A percentile compares a stretch with the other conserved stretches of the same genome.
Evolutionary conservation across 2,888 invertebrate species (phyloP).

Genomic region (Keiferia lycopersicella): DNA sequence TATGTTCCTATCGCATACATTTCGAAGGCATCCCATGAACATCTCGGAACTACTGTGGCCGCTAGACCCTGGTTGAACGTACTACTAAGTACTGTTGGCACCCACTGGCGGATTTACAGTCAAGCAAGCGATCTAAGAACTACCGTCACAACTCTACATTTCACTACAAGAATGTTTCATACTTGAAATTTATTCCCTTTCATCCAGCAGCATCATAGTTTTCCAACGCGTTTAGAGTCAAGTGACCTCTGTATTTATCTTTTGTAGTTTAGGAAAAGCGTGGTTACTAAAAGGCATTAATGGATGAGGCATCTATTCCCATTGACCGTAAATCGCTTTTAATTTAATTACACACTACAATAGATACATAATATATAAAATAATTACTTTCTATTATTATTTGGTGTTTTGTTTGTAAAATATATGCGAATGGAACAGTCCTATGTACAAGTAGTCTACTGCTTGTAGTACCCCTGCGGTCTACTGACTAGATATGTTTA

Average conservation of each 20-base stretch:
- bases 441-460: slow-evolving; percentile 54
- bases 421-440: slow-evolving; percentile 73
- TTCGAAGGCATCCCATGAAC: slow-evolving; percentile 44
- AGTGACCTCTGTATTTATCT: not conserved
- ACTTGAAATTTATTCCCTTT: too few species aligned
- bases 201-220: too few species aligned
- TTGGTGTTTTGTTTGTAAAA: slow-evolving; percentile 58
- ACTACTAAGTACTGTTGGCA: slow-evolving; percentile 19
- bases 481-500: slow-evolving; percentile 81
- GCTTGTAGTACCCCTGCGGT: slow-evolving; percentile 31
- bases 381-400: slow-evolving; percentile 11
- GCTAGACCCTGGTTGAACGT: not conserved
- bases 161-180: too few species aligned
- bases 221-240: not conserved
- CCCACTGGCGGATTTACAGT: slow-evolving; percentile 2
- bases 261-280: not conserved
- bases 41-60: not conserved
- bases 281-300: not conserved
- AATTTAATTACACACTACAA: not conserved
- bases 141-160: not conserved
- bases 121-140: not conserved
- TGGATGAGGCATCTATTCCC: not conserved
- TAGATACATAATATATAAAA: not conserved
- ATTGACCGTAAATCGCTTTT: slow-evolving; percentile 3
- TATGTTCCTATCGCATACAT: slow-evolving; percentile 74